Base-by-base conservation (phyloP, 2,113 vertebrate species). In the Sardina pilchardus region DNA sequence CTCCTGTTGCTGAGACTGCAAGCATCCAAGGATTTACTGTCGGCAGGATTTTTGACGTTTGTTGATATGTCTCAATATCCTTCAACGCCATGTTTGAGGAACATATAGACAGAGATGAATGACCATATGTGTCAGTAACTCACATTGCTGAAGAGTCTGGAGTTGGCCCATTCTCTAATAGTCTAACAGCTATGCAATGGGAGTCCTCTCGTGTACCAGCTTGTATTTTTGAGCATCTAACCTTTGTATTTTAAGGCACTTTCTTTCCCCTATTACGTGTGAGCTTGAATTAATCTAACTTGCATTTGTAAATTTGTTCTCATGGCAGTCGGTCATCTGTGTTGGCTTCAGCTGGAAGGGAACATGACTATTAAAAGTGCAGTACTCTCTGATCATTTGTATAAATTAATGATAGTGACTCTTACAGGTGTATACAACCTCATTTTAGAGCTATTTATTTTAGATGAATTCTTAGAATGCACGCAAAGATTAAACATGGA, bases 141-240 rank as follows among this genome's bases (percentile, higher is more conserved):
- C 90, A 85, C 86, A 89, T 82, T 82, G 89, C 82, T 86, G 82
- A 91, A 91, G 89, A 93, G 89, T 90, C 89, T 88, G 92, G 88
- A 94, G 93, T 91, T 93, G 91, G 90, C 93, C 91, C 93, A 93
- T 93, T 93, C 90, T 91, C 89, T 94, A 90, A 91, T 90, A 83
- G 91, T 93, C 92, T 92, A 92, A 94, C 93, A 92, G 94, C 94
- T 95, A 95, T 95, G 94, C 94, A 95, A 94, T 93, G 93, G 93
- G 92, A 94, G 94, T 94, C 93, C 94, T 92, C 93, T 93, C 95
- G 93, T 94, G 91, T 93, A 94, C 93, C 95, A 95, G 94, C 94
- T 93, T 93, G 90, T 94, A 90, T 92, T 93, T 93, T 92, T 89
- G 91, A 90, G 93, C 92, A 93, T 93, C 88, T 88, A 94, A 93